phyloP scores from a whole-genome alignment of 2,888 invertebrate species.

The Arctia plantaginis region DNA sequence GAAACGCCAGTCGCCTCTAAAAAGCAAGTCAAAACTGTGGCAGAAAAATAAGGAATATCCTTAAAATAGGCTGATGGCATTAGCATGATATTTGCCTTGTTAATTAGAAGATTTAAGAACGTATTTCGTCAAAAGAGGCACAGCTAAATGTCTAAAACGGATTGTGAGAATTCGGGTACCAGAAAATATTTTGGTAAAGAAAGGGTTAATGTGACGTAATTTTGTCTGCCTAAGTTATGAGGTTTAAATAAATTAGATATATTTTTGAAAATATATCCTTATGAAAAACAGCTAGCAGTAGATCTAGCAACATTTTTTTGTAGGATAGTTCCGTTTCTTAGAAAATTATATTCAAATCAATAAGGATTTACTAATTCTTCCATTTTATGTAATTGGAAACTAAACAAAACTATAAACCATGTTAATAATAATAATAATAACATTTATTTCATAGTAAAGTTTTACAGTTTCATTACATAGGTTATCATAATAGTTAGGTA shows the following conservation, averaged over 20 bases:
- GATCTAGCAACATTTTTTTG: neutral
- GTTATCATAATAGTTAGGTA: too few relatives aligned
- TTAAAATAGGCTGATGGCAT: neutral
- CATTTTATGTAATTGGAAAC: too few relatives aligned
- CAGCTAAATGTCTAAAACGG: neutral
- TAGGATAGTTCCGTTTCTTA: neutral
- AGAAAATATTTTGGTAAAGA: neutral
- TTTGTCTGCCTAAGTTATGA: neutral
- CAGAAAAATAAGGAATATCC: neutral
- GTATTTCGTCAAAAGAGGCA: neutral
- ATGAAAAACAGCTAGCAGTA: neutral
- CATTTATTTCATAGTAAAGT: too few relatives aligned
- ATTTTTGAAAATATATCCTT: too few relatives aligned
- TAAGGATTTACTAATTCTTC: too few relatives aligned
- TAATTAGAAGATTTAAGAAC: neutral
- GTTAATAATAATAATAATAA: too few relatives aligned
- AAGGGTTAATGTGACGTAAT: neutral
- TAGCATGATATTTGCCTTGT: neutral
- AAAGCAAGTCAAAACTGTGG: neutral
- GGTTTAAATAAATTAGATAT: neutral
- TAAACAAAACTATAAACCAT: too few relatives aligned
- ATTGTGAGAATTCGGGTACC: neutral
- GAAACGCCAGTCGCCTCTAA: neutral
- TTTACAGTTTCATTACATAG: too few relatives aligned
- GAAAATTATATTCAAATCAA: too few relatives aligned